A percentile compares a stretch with the other conserved stretches of the same genome.
These are phyloP conservation scores for Kryphioiulus occultus DNA, from an alignment of 2,888 invertebrate genomes.

Conservation along the genomic window DNA sequence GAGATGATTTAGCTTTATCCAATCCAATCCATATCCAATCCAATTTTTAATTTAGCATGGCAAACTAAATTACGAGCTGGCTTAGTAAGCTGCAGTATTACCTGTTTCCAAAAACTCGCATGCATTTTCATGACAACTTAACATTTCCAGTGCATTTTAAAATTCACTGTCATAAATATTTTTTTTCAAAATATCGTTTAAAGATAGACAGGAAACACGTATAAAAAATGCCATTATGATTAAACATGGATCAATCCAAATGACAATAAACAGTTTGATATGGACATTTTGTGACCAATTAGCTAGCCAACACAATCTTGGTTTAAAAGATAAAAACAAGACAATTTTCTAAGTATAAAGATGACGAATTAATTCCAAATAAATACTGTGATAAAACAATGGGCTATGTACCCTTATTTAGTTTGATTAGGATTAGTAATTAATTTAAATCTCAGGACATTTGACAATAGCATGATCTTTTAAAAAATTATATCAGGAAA, in stretches of 20 bases:
- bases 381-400: slow-evolving; percentile 34
- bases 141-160: background rate
- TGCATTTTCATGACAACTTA: background rate
- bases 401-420: background rate
- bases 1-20: too few relatives aligned
- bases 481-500: background rate
- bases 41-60: too few relatives aligned
- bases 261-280: too few relatives aligned
- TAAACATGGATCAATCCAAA: too few relatives aligned
- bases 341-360: background rate
- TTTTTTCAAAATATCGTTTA: background rate
- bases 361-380: background rate
- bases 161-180: background rate
- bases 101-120: background rate
- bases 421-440: background rate
- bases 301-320: too few relatives aligned
- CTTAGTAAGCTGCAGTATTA: too few relatives aligned
- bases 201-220: background rate
- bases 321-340: background rate
- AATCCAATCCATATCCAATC: too few relatives aligned
- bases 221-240: too few relatives aligned
- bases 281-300: too few relatives aligned
- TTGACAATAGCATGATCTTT: background rate
- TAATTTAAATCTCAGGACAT: slow-evolving; percentile 8
- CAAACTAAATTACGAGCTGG: too few relatives aligned